Conservation (phyloP, 2,113 vertebrate species). For the Petroica traversi region DNA sequence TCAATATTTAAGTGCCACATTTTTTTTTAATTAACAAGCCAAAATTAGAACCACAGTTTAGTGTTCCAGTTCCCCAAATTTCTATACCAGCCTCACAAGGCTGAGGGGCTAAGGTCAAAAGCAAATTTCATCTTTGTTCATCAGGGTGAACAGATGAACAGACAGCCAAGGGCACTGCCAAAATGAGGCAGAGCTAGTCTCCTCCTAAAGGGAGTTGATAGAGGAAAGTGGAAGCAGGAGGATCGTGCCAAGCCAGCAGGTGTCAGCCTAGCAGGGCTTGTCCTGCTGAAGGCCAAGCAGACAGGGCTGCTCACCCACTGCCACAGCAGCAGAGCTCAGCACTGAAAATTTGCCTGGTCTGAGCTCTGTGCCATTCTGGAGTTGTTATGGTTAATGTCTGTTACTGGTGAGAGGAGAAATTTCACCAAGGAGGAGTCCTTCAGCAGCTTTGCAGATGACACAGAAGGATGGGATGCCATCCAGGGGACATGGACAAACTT, state of each 20-base stretch:
- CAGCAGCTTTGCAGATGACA: neutral
- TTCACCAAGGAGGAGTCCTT: neutral
- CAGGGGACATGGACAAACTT: neutral
- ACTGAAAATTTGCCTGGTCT: neutral
- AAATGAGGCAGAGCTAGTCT: neutral
- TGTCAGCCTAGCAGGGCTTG: neutral
- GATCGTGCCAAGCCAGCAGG: neutral
- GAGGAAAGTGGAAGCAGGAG: neutral
- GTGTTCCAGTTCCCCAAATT: neutral
- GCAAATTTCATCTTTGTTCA: neutral
- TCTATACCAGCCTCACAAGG: neutral
- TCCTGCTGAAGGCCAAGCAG: neutral
- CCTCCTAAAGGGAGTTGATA: neutral
- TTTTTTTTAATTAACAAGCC: neutral
- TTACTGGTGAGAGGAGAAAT: neutral
- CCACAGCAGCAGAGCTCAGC: neutral
- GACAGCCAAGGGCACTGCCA: neutral
- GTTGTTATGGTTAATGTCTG: accelerated
- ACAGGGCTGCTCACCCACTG: neutral
- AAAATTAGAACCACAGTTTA: neutral
- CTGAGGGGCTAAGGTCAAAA: neutral
- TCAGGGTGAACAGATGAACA: neutral
- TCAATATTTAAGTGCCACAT: neutral
- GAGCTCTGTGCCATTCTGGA: neutral
- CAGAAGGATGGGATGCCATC: neutral